Conservation (phyloP, 2,888 invertebrate species). For the Xanthorhoe spadicearia region DNA sequence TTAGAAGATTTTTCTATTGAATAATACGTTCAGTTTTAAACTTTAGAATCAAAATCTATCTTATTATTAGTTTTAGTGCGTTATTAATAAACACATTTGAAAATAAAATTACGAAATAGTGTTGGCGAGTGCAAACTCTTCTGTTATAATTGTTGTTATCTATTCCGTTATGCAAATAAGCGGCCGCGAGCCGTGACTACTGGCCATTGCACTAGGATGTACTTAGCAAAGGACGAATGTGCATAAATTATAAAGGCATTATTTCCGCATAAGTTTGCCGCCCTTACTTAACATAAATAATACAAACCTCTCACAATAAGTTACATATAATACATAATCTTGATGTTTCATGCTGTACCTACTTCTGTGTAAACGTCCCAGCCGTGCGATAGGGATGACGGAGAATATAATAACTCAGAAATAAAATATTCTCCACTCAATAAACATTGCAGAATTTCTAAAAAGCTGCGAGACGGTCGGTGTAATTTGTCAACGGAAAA, state of each 20-base stretch:
- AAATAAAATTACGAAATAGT: not conserved
- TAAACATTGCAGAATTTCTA: constrained; percentile 29
- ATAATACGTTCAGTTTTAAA: no score
- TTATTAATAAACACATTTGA: not conserved
- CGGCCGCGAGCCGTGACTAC: constrained; percentile 43
- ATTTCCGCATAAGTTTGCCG: constrained; percentile 43
- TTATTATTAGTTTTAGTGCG: not conserved
- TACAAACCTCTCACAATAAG: constrained; percentile 29
- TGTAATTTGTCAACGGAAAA: constrained; percentile 65
- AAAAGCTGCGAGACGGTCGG: constrained; percentile 29
- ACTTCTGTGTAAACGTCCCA: constrained; percentile 1
- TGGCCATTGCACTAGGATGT: constrained; percentile 46
- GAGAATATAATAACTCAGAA: constrained; percentile 22
- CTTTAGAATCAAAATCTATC: no score
- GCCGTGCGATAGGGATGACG: constrained; percentile 13
- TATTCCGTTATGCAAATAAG: constrained; percentile 43
- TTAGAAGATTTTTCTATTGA: not conserved
- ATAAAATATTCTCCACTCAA: constrained; percentile 28
- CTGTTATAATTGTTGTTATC: constrained; percentile 40
- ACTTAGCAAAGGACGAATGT: constrained; percentile 46
- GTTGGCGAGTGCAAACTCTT: constrained; percentile 8
- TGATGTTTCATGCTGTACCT: constrained; percentile 15
- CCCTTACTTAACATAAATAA: constrained; percentile 43
- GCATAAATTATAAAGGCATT: constrained; percentile 47
- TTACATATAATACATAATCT: constrained; percentile 24